phyloP scores from a whole-genome alignment of 2,113 vertebrate genomes.

The Motacilla tschutschensis region DNA sequence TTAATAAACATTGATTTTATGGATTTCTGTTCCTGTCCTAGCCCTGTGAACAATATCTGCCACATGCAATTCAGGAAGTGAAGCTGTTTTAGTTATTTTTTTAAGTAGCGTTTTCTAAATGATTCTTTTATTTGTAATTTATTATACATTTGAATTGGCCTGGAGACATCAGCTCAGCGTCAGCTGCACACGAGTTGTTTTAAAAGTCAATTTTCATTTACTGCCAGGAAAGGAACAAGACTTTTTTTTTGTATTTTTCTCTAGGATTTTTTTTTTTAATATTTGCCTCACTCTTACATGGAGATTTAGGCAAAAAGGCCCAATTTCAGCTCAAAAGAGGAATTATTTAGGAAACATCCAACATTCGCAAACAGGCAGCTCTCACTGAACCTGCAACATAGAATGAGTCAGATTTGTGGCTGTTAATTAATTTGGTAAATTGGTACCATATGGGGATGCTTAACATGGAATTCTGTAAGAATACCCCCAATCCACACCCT shows the following conservation, averaged over 20 bases:
- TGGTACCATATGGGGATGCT: not conserved
- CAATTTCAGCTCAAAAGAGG: not conserved
- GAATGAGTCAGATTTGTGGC: not conserved
- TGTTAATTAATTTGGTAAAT: not conserved
- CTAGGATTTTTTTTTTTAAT: not conserved
- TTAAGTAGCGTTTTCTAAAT: not conserved
- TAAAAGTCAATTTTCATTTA: constrained; percentile 33
- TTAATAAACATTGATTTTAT: constrained; percentile 36
- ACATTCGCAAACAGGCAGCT: not conserved
- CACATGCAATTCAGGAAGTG: not conserved
- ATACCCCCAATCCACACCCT: not conserved
- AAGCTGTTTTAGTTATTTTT: not conserved
- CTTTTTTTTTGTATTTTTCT: not conserved
- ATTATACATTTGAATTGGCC: constrained; percentile 1
- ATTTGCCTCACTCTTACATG: not conserved
- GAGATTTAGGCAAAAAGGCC: not conserved
- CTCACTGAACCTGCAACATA: not conserved
- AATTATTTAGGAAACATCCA: not conserved
- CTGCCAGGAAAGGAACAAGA: not conserved
- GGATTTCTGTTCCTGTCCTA: not conserved
- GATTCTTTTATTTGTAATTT: constrained; percentile 27
- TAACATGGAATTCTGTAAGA: not conserved
- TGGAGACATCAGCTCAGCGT: constrained; percentile 6
- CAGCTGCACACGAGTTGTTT: not conserved
- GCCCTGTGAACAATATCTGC: not conserved